Conservation (phyloP, 2,888 invertebrate species). For the Oscheius sp. region DNA sequence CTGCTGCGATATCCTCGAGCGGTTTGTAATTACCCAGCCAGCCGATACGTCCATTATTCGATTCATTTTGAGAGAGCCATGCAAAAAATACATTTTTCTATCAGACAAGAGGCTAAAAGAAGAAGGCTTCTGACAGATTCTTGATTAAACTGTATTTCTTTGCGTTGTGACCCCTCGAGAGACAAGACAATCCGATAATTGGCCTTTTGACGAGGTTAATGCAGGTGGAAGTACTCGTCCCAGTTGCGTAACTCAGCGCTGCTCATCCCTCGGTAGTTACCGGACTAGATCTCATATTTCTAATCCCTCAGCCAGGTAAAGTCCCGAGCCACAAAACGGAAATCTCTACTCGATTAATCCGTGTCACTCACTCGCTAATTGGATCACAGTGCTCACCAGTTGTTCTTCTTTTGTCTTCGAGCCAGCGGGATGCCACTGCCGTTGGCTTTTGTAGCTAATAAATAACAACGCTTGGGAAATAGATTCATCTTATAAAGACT, state of each 20-base stretch:
- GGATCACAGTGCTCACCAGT: background rate
- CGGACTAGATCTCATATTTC: background rate
- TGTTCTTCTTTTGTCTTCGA: constrained; percentile 10
- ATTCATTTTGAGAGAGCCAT: background rate
- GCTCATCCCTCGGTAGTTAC: background rate
- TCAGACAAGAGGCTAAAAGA: no score
- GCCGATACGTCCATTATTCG: constrained; percentile 2
- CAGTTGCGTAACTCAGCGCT: background rate
- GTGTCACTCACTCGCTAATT: constrained; percentile 23
- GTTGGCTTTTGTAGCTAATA: background rate
- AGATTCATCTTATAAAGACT: background rate
- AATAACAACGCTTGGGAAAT: background rate
- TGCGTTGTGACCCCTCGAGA: no score
- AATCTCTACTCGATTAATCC: constrained; percentile 9
- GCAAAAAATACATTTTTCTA: no score
- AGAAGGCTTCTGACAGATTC: no score
- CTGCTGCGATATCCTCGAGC: background rate
- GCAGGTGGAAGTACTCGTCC: no score
- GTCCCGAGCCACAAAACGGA: background rate
- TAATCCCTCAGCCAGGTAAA: background rate
- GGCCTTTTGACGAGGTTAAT: no score
- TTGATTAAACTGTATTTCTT: no score
- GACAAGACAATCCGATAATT: no score
- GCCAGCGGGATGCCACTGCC: background rate
- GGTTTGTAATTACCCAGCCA: constrained; percentile 25